These are phyloP conservation scores for Eptatretus atami DNA, from an alignment of 2,797 vertebrate species.

Conservation along the genomic window DNA sequence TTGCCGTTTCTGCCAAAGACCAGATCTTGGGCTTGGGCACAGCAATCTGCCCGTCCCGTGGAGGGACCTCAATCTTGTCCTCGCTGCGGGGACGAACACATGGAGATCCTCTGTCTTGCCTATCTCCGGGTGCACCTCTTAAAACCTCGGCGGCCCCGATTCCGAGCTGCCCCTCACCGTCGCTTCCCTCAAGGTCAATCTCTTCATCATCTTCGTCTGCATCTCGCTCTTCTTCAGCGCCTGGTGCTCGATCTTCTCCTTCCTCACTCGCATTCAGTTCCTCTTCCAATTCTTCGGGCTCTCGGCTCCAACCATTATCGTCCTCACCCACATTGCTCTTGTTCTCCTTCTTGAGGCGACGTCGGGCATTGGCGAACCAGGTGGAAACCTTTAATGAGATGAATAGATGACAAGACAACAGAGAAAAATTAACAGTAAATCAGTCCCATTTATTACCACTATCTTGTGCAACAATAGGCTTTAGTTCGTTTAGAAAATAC, in stretches of 20 bases:
- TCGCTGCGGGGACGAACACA: not conserved
- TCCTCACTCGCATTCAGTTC: not conserved
- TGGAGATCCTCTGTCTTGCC: conserved; percentile 71
- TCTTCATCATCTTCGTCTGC: conserved; percentile 90
- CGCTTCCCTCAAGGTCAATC: conserved; percentile 65
- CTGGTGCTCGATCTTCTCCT: not conserved
- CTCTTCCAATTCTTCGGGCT: no score
- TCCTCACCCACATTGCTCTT: conserved; percentile 68
- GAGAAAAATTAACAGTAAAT: no score
- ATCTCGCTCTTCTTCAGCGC: conserved; percentile 13
- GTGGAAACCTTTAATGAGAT: conserved; percentile 25
- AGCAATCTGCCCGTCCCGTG: not conserved
- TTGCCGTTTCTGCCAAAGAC: conserved; percentile 88
- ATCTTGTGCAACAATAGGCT: no score
- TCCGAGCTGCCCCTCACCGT: conserved; percentile 83
- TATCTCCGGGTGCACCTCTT: conserved; percentile 89
- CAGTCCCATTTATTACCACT: no score
- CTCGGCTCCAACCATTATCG: conserved; percentile 21
- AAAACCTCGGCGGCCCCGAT: conserved; percentile 75
- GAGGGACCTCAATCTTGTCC: not conserved
- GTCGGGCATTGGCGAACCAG: conserved; percentile 58
- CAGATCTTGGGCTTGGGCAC: conserved; percentile 72
- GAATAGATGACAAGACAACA: not conserved
- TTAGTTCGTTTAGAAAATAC: no score
- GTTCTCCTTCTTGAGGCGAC: conserved; percentile 69